A percentile compares a stretch with the other conserved stretches of the same genome.
Conservation (phyloP, 2,888 invertebrate genomes). For the Entomobrya proxima region DNA sequence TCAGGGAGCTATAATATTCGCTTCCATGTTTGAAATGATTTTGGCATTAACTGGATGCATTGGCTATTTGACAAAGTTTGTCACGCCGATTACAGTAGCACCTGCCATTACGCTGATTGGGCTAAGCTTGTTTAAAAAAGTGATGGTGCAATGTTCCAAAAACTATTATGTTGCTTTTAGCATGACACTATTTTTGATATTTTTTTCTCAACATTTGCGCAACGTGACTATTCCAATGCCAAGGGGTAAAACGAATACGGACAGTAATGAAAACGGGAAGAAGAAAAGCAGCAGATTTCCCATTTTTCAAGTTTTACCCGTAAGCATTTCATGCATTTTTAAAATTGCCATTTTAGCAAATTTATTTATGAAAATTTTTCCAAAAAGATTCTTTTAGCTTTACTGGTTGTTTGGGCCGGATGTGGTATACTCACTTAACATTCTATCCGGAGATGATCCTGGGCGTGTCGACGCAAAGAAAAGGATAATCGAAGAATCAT, state of each 20-base stretch:
- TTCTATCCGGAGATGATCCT: conserved; percentile 83
- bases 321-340: too few species aligned
- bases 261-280: too few species aligned
- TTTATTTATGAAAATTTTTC: too few species aligned
- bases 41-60: conserved; percentile 80
- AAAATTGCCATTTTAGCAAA: too few species aligned
- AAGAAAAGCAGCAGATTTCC: conserved; percentile 65
- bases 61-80: conserved; percentile 77
- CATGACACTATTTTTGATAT: conserved; percentile 80
- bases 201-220: conserved; percentile 60
- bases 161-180: conserved; percentile 80
- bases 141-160: conserved; percentile 77
- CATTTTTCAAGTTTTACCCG: conserved; percentile 71
- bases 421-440: conserved; percentile 85
- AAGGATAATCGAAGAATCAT: conserved; percentile 84
- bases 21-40: conserved; percentile 86
- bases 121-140: conserved; percentile 78
- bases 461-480: conserved; percentile 86
- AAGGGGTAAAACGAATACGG: too few species aligned
- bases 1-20: conserved; percentile 88
- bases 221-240: conserved; percentile 50
- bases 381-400: conserved; percentile 87
- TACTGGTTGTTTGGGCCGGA: conserved; percentile 86
- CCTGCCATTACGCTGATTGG: conserved; percentile 79
- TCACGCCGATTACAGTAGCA: conserved; percentile 78